Percentiles rank a stretch among this genome's conserved stretches.
phyloP scores from a whole-genome alignment of 2,888 invertebrate species.

The Linnaemya tessellans region DNA sequence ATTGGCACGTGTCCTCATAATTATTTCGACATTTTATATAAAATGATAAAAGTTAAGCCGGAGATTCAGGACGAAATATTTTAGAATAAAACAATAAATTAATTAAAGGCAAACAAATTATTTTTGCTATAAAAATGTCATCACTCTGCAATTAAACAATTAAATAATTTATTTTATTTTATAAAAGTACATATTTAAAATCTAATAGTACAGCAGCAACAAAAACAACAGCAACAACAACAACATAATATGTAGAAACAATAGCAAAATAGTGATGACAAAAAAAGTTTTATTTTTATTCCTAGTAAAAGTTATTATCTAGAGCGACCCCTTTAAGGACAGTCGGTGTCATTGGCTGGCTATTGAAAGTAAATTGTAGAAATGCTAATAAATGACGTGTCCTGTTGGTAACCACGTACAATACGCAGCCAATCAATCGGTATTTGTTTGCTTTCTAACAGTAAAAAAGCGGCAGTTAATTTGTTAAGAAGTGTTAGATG shows the following conservation, averaged over 20 bases:
- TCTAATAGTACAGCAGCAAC: not conserved
- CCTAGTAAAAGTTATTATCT: conserved; percentile 11
- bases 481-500: conserved; percentile 43
- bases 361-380: conserved; percentile 19
- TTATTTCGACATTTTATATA: too few relatives aligned
- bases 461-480: conserved; percentile 46
- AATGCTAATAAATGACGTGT: conserved; percentile 60
- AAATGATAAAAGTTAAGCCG: too few relatives aligned
- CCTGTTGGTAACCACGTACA: conserved; percentile 55
- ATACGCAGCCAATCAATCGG: conserved; percentile 14
- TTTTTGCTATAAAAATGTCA: too few relatives aligned
- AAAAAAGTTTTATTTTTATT: not conserved
- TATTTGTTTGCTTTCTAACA: conserved; percentile 28
- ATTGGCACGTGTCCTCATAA: too few relatives aligned
- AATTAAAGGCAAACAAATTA: too few relatives aligned
- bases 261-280: not conserved
- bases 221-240: not conserved
- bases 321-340: not conserved
- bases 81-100: too few relatives aligned
- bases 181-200: not conserved
- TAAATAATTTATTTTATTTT: not conserved
- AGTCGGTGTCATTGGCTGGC: conserved; percentile 9
- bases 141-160: too few relatives aligned
- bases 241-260: not conserved
- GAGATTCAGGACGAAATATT: too few relatives aligned